Evolutionary conservation across 2,888 invertebrate species (phyloP).

Genomic region (Dryadula phaetusa): DNA sequence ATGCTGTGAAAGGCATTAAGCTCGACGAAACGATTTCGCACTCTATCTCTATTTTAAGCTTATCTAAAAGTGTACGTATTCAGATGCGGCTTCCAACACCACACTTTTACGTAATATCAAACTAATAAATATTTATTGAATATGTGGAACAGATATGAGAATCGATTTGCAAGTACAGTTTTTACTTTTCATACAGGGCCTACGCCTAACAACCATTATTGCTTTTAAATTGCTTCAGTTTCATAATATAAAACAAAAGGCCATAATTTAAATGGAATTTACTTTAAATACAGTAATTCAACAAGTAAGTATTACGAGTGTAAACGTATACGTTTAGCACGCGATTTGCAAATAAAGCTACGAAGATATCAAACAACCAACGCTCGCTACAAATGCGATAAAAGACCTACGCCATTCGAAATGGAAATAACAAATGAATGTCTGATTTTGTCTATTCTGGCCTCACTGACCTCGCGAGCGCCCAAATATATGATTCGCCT

Average conservation of each 20-base stretch:
- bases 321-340: conserved; percentile 65
- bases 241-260: conserved; percentile 33
- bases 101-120: background rate
- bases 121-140: background rate
- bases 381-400: conserved; percentile 73
- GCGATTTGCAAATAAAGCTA: conserved; percentile 81
- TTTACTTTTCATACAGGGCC: background rate
- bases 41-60: conserved; percentile 21
- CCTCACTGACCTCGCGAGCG: conserved; percentile 47
- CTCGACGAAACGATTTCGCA: conserved; percentile 25
- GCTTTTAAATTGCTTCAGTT: conserved; percentile 17
- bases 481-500: conserved; percentile 22
- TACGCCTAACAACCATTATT: background rate
- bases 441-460: conserved; percentile 58
- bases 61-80: conserved; percentile 37
- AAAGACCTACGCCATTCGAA: conserved; percentile 66
- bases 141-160: background rate
- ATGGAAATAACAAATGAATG: conserved; percentile 72
- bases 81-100: background rate
- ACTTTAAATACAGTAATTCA: conserved; percentile 67
- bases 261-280: conserved; percentile 51
- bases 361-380: conserved; percentile 75
- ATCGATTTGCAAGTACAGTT: background rate
- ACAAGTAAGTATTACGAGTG: conserved; percentile 69
- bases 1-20: conserved; percentile 5